Conservation (phyloP, 2,797 vertebrate genomes). For the Euphonia xanthogaster region DNA sequence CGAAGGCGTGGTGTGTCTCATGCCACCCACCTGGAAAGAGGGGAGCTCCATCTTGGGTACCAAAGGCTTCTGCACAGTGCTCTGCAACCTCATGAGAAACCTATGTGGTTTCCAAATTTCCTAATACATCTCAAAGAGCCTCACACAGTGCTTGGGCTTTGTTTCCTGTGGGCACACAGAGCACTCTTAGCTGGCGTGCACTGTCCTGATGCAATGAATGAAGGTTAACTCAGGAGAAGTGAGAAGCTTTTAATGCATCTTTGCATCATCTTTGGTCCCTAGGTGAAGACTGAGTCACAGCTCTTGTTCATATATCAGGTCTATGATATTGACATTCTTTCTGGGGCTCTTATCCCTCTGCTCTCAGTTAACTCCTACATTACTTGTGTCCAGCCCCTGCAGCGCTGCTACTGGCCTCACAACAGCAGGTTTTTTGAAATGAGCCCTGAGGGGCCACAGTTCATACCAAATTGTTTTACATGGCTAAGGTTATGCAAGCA, state of each 20-base stretch:
- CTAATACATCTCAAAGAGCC: fast-evolving
- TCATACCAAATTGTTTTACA: not conserved
- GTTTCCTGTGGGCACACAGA: not conserved
- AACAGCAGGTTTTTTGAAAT: not conserved
- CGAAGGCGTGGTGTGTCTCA: not conserved
- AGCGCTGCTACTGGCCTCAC: not conserved
- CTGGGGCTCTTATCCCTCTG: not conserved
- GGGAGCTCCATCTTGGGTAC: not conserved
- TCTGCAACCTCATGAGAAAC: not conserved
- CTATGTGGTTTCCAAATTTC: fast-evolving
- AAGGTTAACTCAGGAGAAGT: not conserved
- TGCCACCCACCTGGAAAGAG: not conserved
- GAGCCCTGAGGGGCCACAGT: not conserved
- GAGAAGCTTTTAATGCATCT: not conserved
- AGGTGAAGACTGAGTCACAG: not conserved
- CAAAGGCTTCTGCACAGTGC: not conserved
- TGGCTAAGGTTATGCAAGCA: not conserved
- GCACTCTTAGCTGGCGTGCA: not conserved
- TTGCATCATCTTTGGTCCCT: not conserved
- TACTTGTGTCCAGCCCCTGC: not conserved
- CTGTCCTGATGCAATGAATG: not conserved
- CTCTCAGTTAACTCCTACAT: not conserved
- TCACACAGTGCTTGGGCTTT: not conserved
- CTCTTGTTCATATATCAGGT: not conserved
- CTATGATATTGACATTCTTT: not conserved